A percentile compares a stretch with the other conserved stretches of the same genome.
phyloP scores from a whole-genome alignment of 2,888 invertebrate species.

The Tigriopus californicus region DNA sequence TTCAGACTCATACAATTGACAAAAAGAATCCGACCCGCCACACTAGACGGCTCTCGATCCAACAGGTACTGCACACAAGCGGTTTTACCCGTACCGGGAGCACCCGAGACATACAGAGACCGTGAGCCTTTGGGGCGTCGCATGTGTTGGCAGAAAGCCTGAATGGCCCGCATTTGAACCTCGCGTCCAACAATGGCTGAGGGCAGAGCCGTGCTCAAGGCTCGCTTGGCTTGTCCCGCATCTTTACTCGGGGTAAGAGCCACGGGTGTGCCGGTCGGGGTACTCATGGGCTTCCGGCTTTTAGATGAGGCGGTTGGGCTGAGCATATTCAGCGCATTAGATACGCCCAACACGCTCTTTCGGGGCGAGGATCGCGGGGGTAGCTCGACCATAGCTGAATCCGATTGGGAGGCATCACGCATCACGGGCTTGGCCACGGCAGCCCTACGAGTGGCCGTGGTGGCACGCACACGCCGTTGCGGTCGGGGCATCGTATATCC shows the following conservation, averaged over 20 bases:
- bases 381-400: too few species aligned
- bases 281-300: too few species aligned
- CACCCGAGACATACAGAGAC: constrained; percentile 82
- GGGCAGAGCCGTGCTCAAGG: background rate
- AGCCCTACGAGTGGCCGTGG: too few species aligned
- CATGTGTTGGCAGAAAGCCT: constrained; percentile 45
- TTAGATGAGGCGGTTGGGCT: too few species aligned
- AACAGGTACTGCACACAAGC: constrained; percentile 60
- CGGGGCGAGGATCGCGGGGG: too few species aligned
- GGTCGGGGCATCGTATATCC: too few species aligned
- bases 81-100: constrained; percentile 93
- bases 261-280: background rate
- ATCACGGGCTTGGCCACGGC: too few species aligned
- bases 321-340: too few species aligned
- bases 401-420: too few species aligned
- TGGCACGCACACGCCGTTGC: too few species aligned
- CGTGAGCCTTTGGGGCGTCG: constrained; percentile 45
- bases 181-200: constrained; percentile 42
- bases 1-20: constrained; percentile 77
- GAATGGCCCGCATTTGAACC: constrained; percentile 46
- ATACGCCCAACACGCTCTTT: too few species aligned
- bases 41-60: constrained; percentile 32
- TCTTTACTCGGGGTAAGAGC: background rate
- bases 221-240: background rate
- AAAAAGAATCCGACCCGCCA: constrained; percentile 34